Evolutionary conservation across 2,797 vertebrate genomes (phyloP), one percentile per base, ranked within the genome.

Genomic region (Onychomys leucogaster): DNA sequence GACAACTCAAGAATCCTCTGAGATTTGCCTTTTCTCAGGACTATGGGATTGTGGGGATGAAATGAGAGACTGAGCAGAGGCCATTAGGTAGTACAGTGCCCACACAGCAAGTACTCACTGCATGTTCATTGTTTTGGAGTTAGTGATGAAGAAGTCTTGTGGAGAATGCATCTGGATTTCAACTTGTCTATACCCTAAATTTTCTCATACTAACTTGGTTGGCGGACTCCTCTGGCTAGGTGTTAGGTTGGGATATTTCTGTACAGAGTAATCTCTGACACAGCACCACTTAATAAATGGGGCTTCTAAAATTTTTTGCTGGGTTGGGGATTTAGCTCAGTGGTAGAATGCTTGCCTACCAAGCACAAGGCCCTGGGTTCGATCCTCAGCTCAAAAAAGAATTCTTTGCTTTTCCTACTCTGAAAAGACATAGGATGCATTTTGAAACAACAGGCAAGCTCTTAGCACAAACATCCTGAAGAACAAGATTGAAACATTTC

Each of bases 341-440:
- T n/a, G n/a, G n/a, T n/a, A n/a, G n/a, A n/a, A n/a, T n/a, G n/a
- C n/a, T n/a, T n/a, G n/a, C n/a, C n/a, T n/a, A n/a, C n/a, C n/a
- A n/a, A n/a, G n/a, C n/a, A n/a, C n/a, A n/a, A n/a, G n/a, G n/a
- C n/a, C n/a, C n/a, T n/a, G n/a, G n/a, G n/a, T n/a, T n/a, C n/a
- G n/a, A n/a, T n/a, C n/a, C n/a, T n/a, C n/a, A n/a, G n/a, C n/a
- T n/a, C n/a, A n/a, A n/a, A n/a, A n/a, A n/a, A n/a, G n/a, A n/a
- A n/a, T 41, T 37, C 37, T 82, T 77, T 2, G 34, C 9, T 59
- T 71, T 94, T 57, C 81, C 82, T 76, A 29, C 75, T 61, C 61
- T 71, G 65, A 90, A 94, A 94, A 80, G 71, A 55, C 19, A 37
- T 12, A 25, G 34, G 61, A 88, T 16, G 29, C 37, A 89, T 88